Evolutionary conservation across 2,888 invertebrate species (phyloP), one percentile per base, ranked within the genome.

Genomic region (Cryptocephalus primarius): DNA sequence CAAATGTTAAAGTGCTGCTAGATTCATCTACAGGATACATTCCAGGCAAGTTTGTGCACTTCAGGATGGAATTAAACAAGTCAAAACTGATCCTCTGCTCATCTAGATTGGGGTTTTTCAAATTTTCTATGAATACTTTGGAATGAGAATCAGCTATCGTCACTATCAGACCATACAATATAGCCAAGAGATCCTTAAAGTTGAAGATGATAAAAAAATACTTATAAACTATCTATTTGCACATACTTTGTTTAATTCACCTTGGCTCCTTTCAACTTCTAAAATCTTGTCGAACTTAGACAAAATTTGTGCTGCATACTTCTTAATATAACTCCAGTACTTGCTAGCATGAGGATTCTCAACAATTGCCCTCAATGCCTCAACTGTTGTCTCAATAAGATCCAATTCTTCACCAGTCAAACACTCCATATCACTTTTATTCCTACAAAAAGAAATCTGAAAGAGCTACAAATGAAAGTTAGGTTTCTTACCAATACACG

Each of bases 11-110:
- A 49, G 83, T 86, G 63, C 92, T 93, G 51, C 87, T 81, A 0
- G 82, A 84, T 70, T 94, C 95, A 61, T 94, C 88, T 4, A 85
- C 76, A 0, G 93, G 93, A 72, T 88, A 94, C 54, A 85, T 79
- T 0, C 93, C 93, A 8, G 84, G 80, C 52, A 83, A 79, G 50
- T 83, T 83, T 39, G 89, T 87, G 61, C 90, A 90, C 46, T 82
- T 79, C 44, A 94, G 70, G 50, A 92, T 74, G 46, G 88, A 75
- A 50, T 82, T 78, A 1, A 93, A 76, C 39, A 91, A 65, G 47
- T 79, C 74, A 62, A 77, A 70, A 34, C 78, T 75, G 13, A 79
- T 71, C 52, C 76, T 72, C 13, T 74, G 73, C 39, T 77, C 72
- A 43, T 74, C 68, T 6, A 69, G 66, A 48, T 74, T 72, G 11